Evolutionary conservation across 1,140 invertebrate species (phyloP), one percentile per base, ranked within the genome.

Genomic region (Carposina sasakii): DNA sequence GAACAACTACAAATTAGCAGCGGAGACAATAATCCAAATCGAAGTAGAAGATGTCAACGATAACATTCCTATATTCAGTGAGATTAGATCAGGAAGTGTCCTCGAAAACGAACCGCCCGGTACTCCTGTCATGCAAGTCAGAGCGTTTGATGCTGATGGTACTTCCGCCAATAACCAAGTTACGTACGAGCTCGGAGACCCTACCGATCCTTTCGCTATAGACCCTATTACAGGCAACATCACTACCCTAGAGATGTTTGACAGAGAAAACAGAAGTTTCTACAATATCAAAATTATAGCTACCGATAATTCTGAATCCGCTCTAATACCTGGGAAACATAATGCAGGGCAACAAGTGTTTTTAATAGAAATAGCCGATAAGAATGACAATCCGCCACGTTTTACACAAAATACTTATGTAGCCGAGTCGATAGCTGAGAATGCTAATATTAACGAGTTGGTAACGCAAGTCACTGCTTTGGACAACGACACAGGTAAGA

Each of bases 351-450:
- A 91, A 50, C 91, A 94, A 84, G 89, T 90, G 43, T 95, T 97
- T 65, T 87, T 90, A 50, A 95, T 97, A 52, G 90, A 92, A 67
- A 96, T 98, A 36, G 93, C 92, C 8, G 96, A 98, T 81, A 94
- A 93, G 74, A 96, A 96, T 70, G 96, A 97, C 71, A 96, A 97
- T 76, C 88, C 90, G 8, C 94, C 94, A 0, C 88, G 89, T 53
- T 96, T 96, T 73, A 91, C 90, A 10, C 85, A 92, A 57, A 66
- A 86, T 0, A 86, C 88, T 0, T 97, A 97, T 79, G 86, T 90
- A 3, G 92, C 93, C 0, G 91, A 93, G 60, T 88, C 90, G 16
- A 90, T 97, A 31, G 85, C 90, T 10, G 96, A 97, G 86, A 90
- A 93, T 70, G 89, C 92, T 1, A 94, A 96, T 72, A 89, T 91